Conservation (phyloP, 2,113 vertebrate species). For the cattle (Bos taurus) region ARS-UCD2.0 NC_037356.1:27803501-27804000, state of each 20-base stretch:
- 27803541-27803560: background rate
- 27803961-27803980: background rate
- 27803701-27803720: background rate
- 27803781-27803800: background rate
- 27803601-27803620: background rate
- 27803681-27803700: background rate
- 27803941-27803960: background rate
- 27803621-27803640: background rate
- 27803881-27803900: background rate
- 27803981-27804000: background rate
- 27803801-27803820: background rate
- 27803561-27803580: background rate
- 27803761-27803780: rapidly evolving
- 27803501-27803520: background rate
- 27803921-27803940: background rate
- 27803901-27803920: background rate
- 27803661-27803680: background rate
- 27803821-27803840: background rate
- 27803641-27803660: background rate
- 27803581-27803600: background rate
- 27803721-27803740: background rate
- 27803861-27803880: background rate
- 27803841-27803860: rapidly evolving
- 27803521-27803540: background rate
- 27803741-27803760: background rate